Evolutionary conservation across 2,888 invertebrate genomes (phyloP).

Genomic region (Euproctis similis): DNA sequence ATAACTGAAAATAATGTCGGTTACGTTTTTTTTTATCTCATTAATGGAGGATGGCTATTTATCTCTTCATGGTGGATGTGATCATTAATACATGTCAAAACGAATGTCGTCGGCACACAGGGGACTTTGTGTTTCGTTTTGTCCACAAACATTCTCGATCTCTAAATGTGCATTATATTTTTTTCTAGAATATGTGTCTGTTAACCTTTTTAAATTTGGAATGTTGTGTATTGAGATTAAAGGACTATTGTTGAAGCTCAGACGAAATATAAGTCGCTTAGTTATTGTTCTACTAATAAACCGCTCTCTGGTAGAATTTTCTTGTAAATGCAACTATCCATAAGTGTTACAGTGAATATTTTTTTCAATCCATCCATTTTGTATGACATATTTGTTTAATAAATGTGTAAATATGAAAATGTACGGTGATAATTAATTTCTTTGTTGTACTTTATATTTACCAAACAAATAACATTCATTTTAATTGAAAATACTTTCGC

Average conservation of each 20-base stretch:
- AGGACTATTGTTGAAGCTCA: slow-evolving; percentile 8
- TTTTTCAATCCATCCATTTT: too few species aligned
- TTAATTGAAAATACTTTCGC: too few species aligned
- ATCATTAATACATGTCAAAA: slow-evolving; percentile 66
- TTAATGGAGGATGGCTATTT: slow-evolving; percentile 58
- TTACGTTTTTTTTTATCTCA: slow-evolving; percentile 64
- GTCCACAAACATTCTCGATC: slow-evolving; percentile 35
- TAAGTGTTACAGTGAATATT: too few species aligned
- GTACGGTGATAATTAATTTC: too few species aligned
- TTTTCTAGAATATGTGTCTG: slow-evolving; percentile 16
- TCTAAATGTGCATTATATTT: slow-evolving; percentile 30
- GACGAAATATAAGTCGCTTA: too few species aligned
- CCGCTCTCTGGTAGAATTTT: too few species aligned
- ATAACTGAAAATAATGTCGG: slow-evolving; percentile 29
- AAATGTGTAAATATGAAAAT: too few species aligned
- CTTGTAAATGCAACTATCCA: too few species aligned
- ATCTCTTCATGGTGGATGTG: slow-evolving; percentile 51
- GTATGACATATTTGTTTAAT: too few species aligned
- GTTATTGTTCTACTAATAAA: too few species aligned
- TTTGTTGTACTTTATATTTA: too few species aligned
- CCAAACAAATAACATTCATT: too few species aligned
- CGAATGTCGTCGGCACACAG: slow-evolving; percentile 29
- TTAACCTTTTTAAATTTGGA: slow-evolving; percentile 17
- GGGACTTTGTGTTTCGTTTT: slow-evolving; percentile 39
- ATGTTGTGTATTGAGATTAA: slow-evolving; percentile 15